A percentile compares a stretch with the other conserved stretches of the same genome.
phyloP scores from a whole-genome alignment of 2,888 invertebrate genomes.

The Drosophila prolongata region DNA sequence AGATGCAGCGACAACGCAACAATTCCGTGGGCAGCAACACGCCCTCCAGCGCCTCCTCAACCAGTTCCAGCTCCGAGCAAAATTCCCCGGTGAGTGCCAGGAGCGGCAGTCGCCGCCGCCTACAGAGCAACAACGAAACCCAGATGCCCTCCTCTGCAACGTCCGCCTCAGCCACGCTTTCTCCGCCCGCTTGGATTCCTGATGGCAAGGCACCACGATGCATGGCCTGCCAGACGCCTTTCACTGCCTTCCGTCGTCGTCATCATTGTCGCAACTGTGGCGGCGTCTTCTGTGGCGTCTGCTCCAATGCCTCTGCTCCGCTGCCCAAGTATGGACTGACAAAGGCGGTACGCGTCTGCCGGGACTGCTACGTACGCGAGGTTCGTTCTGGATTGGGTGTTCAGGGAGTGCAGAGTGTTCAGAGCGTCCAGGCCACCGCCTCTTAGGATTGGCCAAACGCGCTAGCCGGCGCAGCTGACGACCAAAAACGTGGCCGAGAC shows the following conservation, averaged over 20 bases:
- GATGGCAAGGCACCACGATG: constrained; percentile 96
- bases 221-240: constrained; percentile 95
- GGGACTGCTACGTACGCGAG: constrained; percentile 82
- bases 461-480: constrained; percentile 56
- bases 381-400: constrained; percentile 46
- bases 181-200: constrained; percentile 96
- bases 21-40: constrained; percentile 80
- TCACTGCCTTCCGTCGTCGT: constrained; percentile 96
- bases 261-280: constrained; percentile 99
- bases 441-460: constrained; percentile 72
- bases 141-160: constrained; percentile 48
- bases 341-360: constrained; percentile 96
- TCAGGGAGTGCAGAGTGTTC: constrained; percentile 20
- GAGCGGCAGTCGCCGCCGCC: constrained; percentile 60
- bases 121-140: constrained; percentile 49
- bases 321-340: constrained; percentile 96
- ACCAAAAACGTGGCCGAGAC: constrained; percentile 41
- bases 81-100: constrained; percentile 82
- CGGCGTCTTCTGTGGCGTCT: constrained; percentile 95
- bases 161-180: constrained; percentile 66
- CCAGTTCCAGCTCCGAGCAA: constrained; percentile 80
- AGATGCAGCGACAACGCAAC: constrained; percentile 73
- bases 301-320: constrained; percentile 96
- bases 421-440: constrained; percentile 66
- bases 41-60: constrained; percentile 71